phyloP scores from a whole-genome alignment of 2,113 vertebrate species.

The Elephantulus edwardii region DNA sequence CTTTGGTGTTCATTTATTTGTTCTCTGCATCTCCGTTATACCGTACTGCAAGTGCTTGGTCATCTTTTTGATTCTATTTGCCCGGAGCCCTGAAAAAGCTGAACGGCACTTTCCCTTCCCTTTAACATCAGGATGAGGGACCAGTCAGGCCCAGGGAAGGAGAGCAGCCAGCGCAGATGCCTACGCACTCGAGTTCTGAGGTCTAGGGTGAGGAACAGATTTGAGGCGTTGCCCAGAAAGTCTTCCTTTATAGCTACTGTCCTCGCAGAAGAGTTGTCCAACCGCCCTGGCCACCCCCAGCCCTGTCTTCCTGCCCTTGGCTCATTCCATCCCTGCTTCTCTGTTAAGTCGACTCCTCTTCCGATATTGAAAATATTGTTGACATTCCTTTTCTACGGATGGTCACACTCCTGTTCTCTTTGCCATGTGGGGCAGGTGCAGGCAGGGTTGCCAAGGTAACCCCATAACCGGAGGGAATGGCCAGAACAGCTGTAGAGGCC shows the following conservation, averaged over 20 bases:
- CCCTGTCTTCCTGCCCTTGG: background rate
- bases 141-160: background rate
- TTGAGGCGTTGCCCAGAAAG: background rate
- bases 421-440: rapidly evolving
- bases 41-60: background rate
- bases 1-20: background rate
- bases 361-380: background rate
- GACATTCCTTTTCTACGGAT: background rate
- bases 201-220: background rate
- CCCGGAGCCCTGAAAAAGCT: background rate
- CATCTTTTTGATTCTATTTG: background rate
- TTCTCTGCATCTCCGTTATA: background rate
- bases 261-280: background rate
- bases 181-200: background rate
- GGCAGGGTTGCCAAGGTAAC: background rate
- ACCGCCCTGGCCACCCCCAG: background rate
- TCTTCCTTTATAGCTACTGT: rapidly evolving
- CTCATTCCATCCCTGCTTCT: background rate
- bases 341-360: background rate
- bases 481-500: rapidly evolving
- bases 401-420: background rate
- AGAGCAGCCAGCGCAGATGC: background rate
- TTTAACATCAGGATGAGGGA: background rate
- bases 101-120: background rate
- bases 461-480: background rate